These are phyloP conservation scores for Noctua fimbriata DNA, from an alignment of 2,888 invertebrate genomes.

Conservation along the genomic window DNA sequence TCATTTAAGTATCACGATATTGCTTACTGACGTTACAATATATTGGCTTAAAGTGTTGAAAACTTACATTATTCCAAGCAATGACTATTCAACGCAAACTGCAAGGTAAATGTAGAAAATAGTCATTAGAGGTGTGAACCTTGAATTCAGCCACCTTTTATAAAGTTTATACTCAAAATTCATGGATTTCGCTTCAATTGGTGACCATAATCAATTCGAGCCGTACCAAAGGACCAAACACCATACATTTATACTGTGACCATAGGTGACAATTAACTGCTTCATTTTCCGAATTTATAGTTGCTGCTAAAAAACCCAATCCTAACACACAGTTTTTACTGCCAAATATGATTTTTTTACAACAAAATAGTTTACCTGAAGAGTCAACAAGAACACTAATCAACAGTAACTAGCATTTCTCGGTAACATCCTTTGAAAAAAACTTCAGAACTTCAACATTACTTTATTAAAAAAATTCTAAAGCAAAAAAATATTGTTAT, in stretches of 20 bases:
- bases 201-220: neutral
- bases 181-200: neutral
- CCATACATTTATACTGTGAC: no score
- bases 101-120: neutral
- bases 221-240: neutral
- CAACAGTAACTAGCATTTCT: neutral
- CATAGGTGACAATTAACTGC: no score
- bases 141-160: neutral
- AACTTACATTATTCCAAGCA: neutral
- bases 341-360: no score
- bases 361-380: neutral
- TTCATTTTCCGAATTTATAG: neutral
- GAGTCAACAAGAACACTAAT: neutral
- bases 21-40: neutral
- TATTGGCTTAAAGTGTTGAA: neutral
- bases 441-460: constrained; percentile 15
- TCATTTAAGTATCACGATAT: neutral
- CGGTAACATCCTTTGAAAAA: neutral
- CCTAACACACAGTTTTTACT: neutral
- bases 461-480: constrained; percentile 3
- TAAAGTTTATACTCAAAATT: no score
- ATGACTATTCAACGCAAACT: neutral
- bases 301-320: neutral
- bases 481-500: neutral
- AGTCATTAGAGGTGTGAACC: neutral